Evolutionary conservation across 2,113 vertebrate species (phyloP).

Genomic region (Naja naja): DNA sequence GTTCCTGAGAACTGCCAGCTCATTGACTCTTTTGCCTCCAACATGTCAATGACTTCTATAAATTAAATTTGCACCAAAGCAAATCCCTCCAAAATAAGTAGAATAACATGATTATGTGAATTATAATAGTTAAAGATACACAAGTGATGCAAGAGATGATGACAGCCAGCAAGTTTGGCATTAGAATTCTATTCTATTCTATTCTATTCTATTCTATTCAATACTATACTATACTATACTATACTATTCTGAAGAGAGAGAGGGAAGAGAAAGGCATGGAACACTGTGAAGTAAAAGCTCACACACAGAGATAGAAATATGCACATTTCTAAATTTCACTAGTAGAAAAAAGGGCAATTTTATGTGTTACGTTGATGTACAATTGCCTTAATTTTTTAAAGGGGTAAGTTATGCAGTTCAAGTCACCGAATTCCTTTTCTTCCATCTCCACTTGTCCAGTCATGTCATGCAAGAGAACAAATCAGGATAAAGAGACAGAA

Average conservation of each 20-base stretch:
- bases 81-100: not conserved
- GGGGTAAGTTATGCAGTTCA: not conserved
- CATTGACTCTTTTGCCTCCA: not conserved
- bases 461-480: not conserved
- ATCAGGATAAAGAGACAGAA: not conserved
- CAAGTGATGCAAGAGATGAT: not conserved
- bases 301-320: not conserved
- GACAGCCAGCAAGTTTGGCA: not conserved
- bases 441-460: not conserved
- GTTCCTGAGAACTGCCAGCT: not conserved
- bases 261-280: not conserved
- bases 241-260: not conserved
- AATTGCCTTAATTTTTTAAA: conserved; percentile 10
- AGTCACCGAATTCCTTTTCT: not conserved
- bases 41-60: not conserved
- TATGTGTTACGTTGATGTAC: no score
- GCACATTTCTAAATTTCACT: conserved; percentile 11
- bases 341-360: conserved; percentile 18
- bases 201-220: no score
- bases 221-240: no score
- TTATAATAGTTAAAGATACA: not conserved
- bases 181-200: not conserved
- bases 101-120: not conserved
- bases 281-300: not conserved
- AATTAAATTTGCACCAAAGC: not conserved